Percentiles rank a stretch among this genome's conserved stretches.
Conservation (phyloP, 2,113 vertebrate species). For the Lasiurus cinereus region DNA sequence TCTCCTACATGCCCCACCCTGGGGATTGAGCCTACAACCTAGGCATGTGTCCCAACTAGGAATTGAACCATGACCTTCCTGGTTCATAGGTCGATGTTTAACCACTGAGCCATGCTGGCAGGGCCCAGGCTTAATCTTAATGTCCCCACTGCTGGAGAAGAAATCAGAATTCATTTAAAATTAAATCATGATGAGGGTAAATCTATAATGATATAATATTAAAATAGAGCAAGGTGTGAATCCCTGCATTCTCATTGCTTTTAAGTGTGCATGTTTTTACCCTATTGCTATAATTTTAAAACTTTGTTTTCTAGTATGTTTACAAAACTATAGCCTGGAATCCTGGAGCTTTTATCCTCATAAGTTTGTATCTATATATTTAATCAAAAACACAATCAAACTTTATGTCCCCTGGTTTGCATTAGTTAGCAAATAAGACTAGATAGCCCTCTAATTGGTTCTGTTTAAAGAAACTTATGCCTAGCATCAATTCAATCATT, state of each 20-base stretch:
- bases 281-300: conserved; percentile 29
- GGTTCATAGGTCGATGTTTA: no score
- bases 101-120: no score
- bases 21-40: no score
- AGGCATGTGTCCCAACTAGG: no score
- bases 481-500: not conserved
- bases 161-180: conserved; percentile 47
- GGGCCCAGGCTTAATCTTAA: conserved; percentile 36
- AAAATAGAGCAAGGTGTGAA: conserved; percentile 35
- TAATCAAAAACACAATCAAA: conserved; percentile 50
- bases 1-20: no score
- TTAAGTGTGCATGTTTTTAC: not conserved
- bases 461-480: conserved; percentile 54
- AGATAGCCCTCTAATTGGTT: conserved; percentile 1
- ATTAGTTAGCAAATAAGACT: conserved; percentile 10
- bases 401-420: not conserved
- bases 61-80: no score
- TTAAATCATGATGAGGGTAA: not conserved
- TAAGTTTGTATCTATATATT: conserved; percentile 17
- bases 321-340: conserved; percentile 48
- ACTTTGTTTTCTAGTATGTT: conserved; percentile 18
- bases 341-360: conserved; percentile 26
- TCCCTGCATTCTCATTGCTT: conserved; percentile 38
- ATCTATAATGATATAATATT: conserved; percentile 45
- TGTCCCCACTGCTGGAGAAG: not conserved